Conservation (phyloP, 2,113 vertebrate genomes). For the Serinus canaria region DNA sequence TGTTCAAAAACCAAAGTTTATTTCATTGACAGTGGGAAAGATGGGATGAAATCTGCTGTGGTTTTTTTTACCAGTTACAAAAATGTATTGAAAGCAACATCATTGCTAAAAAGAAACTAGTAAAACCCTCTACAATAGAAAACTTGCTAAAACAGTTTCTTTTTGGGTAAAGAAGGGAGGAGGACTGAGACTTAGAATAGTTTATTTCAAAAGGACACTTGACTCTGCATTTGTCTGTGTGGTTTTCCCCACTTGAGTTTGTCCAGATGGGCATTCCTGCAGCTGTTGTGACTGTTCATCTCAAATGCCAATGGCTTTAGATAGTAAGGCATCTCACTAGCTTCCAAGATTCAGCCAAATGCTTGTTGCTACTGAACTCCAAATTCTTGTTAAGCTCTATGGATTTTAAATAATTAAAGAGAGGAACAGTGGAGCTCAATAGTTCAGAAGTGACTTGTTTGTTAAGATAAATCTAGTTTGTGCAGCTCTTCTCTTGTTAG, state of each 20-base stretch:
- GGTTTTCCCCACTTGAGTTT: not conserved
- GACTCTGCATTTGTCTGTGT: not conserved
- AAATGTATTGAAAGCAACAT: not conserved
- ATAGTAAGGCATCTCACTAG: not conserved
- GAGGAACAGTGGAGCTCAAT: not conserved
- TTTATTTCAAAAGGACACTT: not conserved
- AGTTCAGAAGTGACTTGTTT: not conserved
- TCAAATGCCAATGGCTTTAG: not conserved
- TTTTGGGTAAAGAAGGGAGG: not conserved
- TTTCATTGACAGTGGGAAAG: not conserved
- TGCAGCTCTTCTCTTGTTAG: not conserved
- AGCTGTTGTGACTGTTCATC: not conserved
- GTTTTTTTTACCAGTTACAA: not conserved
- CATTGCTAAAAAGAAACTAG: not conserved
- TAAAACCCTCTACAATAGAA: not conserved
- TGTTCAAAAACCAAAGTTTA: not conserved
- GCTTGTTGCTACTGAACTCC: not conserved
- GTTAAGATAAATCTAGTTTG: not conserved
- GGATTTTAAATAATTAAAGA: not conserved
- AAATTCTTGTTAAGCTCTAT: not conserved
- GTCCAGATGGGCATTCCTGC: not conserved
- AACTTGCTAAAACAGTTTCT: not conserved
- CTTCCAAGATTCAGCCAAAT: not conserved
- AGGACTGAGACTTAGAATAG: not conserved
- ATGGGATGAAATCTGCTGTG: not conserved